Percentiles rank a stretch among this genome's conserved stretches.
phyloP scores from a whole-genome alignment of 2,113 vertebrate genomes.

The Crotalus helleri region DNA sequence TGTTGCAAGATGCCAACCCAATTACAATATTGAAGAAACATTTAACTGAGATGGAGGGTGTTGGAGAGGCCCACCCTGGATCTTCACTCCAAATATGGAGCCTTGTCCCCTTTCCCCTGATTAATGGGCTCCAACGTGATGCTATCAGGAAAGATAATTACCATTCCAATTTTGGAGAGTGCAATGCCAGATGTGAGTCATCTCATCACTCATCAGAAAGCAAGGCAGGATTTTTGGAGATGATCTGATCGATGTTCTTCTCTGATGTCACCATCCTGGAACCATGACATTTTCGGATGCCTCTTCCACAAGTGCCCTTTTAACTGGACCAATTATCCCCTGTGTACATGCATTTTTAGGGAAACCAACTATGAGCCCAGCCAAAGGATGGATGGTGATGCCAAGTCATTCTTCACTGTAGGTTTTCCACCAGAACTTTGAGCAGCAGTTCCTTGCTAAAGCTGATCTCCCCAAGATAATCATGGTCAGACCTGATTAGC shows the following conservation, averaged over 20 bases:
- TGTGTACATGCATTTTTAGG: background rate
- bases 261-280: background rate
- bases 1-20: background rate
- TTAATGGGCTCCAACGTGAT: too few relatives aligned
- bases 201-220: background rate
- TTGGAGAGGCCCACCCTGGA: background rate
- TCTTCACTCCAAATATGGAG: background rate
- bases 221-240: accelerated
- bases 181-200: background rate
- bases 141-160: background rate
- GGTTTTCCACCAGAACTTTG: background rate
- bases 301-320: background rate
- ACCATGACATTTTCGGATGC: background rate
- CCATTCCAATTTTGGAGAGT: background rate
- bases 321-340: background rate
- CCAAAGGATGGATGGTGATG: background rate
- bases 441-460: background rate
- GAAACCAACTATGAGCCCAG: background rate
- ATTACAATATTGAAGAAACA: background rate
- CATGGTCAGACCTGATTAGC: background rate
- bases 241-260: accelerated
- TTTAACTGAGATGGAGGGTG: background rate
- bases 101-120: background rate
- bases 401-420: background rate
- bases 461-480: background rate